Base-by-base conservation (phyloP, 2,113 vertebrate species). In the Hyperopisus bebe region DNA sequence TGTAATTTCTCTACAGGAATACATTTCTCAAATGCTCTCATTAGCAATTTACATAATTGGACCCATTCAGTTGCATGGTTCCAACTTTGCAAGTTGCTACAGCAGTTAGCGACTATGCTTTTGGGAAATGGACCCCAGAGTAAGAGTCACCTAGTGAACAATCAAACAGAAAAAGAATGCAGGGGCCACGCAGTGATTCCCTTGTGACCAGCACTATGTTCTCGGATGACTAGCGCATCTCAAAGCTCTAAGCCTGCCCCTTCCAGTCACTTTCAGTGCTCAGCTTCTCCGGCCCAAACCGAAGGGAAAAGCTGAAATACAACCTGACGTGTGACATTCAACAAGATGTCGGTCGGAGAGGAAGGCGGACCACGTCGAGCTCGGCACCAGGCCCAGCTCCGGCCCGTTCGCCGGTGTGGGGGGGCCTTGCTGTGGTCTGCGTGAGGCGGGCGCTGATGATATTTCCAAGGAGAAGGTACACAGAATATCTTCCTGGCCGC, bases 391-490 rank as follows among this genome's bases (percentile, higher is more conserved):
- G 48, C 13, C 27, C 2, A 7, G 13, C 27, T 87, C 5, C 9
- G 6, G 19, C 24, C 21, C 58, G 10, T 88, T 35, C 2, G 24
- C 21, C 21, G 39, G 87, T 58, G 10, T 2, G 3, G 42, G 44
- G 48, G 62, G 48, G 11, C 42, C 31, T 44, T 48, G 87, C 55
- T 46, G n/a, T 42, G 10, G 24, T 31, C 27, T 35, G 31, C 35
- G 21, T 17, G 48, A 46, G 21, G 55, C 1, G 3, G 17, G 27
- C 53, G 1, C 87, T 88, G 35, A 46, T 80, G 46, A 50, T 51
- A 51, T 89, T 89, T 89, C 46, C 87, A 70, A 48, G 27, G 44
- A 31, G 44, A 88, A 47, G 17, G 88, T 80, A 50, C 88, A 80
- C 15, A 27, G n/a, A 51, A 31, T 89, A 89, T 35, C 88, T 89